Percentiles rank a stretch among this genome's conserved stretches.
Evolutionary conservation across 1,140 invertebrate genomes (phyloP).

Genomic region (Eriocheir sinensis): DNA sequence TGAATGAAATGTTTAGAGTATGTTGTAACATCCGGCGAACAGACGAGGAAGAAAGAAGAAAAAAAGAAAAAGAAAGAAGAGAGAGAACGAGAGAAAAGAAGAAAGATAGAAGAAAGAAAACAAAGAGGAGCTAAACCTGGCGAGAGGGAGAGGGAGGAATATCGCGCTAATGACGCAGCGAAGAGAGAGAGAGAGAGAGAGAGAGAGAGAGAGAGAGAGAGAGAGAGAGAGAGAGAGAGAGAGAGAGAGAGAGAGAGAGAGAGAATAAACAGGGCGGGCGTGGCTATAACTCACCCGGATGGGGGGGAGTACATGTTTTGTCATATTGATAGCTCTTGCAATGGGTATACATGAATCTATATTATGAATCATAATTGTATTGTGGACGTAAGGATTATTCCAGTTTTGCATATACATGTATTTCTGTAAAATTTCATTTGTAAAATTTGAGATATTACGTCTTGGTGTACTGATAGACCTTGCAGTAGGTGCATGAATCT

Average conservation of each 20-base stretch:
- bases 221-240: not conserved
- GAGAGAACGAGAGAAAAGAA: not conserved
- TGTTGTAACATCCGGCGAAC: not conserved
- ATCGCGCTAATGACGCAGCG: not conserved
- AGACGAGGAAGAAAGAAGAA: not conserved
- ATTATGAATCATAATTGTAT: not conserved
- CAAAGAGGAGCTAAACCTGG: not conserved
- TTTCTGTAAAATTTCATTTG: not conserved
- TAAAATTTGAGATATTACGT: no score
- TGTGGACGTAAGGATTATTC: not conserved
- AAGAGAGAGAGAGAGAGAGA: not conserved
- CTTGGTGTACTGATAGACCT: no score
- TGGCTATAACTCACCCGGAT: not conserved
- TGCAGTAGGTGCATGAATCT: no score
- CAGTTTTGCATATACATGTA: not conserved
- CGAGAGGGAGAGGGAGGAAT: not conserved
- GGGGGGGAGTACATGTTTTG: not conserved
- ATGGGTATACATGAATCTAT: not conserved
- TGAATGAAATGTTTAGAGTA: no score
- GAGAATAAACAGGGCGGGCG: not conserved
- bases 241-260: not conserved
- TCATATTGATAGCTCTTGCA: not conserved
- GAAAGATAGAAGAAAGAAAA: not conserved
- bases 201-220: no score
- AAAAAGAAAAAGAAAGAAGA: not conserved